Conservation (phyloP, 2,797 vertebrate genomes). For the Tympanoctomys barrerae region DNA sequence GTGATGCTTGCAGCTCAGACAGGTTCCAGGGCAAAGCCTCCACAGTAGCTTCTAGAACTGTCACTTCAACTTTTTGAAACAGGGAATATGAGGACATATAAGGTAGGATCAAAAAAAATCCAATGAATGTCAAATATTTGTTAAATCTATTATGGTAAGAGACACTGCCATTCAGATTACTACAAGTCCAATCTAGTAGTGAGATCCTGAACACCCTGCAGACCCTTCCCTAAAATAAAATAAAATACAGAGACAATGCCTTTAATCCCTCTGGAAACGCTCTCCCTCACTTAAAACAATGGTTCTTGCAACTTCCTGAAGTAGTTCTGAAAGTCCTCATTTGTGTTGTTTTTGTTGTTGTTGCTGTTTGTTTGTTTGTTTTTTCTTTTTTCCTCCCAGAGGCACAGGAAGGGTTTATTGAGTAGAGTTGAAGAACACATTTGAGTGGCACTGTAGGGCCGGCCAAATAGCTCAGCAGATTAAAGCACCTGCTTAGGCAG, state of each 20-base stretch:
- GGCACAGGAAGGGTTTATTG: neutral
- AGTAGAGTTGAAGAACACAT: neutral
- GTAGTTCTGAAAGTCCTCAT: neutral
- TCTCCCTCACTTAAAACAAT: neutral
- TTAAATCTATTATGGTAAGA: neutral
- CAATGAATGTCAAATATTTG: neutral
- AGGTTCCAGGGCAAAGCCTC: slow-evolving; percentile 16
- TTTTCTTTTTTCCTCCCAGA: neutral
- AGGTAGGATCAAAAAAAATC: neutral
- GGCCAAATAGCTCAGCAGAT: too few species aligned
- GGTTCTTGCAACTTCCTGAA: neutral
- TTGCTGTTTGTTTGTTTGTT: neutral
- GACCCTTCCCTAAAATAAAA: too few species aligned
- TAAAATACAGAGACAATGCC: too few species aligned
- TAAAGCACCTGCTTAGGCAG: too few species aligned
- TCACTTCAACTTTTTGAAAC: slow-evolving; percentile 6
- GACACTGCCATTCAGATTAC: neutral
- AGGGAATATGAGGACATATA: neutral
- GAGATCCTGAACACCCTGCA: too few species aligned
- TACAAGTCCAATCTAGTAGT: too few species aligned
- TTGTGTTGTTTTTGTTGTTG: neutral
- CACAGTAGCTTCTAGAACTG: neutral
- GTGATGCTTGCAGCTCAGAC: neutral
- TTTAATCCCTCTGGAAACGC: neutral
- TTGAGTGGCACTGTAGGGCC: neutral